phyloP scores from a whole-genome alignment of 2,888 invertebrate genomes.

The Aphidoletes aphidimyza region DNA sequence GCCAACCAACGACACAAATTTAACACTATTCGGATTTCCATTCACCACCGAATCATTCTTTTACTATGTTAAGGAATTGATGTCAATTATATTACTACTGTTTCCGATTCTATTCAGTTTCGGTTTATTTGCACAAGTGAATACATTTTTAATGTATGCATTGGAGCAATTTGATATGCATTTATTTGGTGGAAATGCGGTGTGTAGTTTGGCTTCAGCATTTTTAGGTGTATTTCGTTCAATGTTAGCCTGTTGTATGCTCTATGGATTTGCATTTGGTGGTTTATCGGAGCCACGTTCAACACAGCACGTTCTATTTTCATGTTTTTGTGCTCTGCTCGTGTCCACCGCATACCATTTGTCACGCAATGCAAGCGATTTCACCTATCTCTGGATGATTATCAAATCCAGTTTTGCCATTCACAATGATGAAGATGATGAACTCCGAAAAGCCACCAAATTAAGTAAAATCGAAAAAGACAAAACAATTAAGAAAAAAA shows the following conservation, averaged over 20 bases:
- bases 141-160: constrained; percentile 96
- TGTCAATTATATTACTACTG: constrained; percentile 83
- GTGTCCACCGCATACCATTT: constrained; percentile 92
- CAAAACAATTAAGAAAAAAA: constrained; percentile 57
- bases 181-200: constrained; percentile 88
- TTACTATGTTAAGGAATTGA: constrained; percentile 75
- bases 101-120: constrained; percentile 95
- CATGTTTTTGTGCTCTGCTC: constrained; percentile 90
- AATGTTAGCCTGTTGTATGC: constrained; percentile 77
- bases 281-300: constrained; percentile 84
- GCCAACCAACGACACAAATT: background rate
- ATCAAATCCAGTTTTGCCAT: constrained; percentile 81
- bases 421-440: constrained; percentile 76
- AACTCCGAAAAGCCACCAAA: constrained; percentile 57
- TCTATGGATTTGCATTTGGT: constrained; percentile 90
- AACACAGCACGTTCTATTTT: constrained; percentile 92
- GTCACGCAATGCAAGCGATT: constrained; percentile 92
- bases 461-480: constrained; percentile 57
- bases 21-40: constrained; percentile 63
- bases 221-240: constrained; percentile 86
- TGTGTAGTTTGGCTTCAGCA: constrained; percentile 84
- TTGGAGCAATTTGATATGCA: constrained; percentile 95
- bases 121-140: constrained; percentile 96
- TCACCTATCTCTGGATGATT: constrained; percentile 87
- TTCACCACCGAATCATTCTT: constrained; percentile 74